Evolutionary conservation across 1,140 invertebrate species (phyloP).

Genomic region (Ceratosolen fusciceps): DNA sequence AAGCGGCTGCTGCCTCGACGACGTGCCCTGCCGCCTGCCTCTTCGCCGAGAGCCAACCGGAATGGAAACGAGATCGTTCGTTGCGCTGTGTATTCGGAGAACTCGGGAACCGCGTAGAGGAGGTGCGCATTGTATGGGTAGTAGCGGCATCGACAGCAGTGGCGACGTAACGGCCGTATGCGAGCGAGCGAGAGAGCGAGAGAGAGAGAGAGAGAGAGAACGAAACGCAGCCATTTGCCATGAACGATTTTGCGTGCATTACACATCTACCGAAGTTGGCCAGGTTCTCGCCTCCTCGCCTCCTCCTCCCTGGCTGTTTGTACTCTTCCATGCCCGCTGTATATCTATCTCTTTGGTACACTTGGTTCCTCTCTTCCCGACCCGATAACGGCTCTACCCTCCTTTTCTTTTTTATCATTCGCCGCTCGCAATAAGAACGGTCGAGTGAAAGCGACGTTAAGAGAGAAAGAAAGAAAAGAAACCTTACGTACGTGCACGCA

Average conservation of each 20-base stretch:
- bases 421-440: neutral
- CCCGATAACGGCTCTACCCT: neutral
- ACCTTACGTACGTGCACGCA: too few relatives aligned
- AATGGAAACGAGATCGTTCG: too few relatives aligned
- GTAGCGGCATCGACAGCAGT: neutral
- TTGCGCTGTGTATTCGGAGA: too few relatives aligned
- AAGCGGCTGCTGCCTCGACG: too few relatives aligned
- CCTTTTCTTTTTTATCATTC: neutral
- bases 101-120: too few relatives aligned
- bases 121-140: neutral
- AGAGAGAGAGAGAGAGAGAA: conserved; percentile 25
- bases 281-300: conserved; percentile 20
- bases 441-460: too few relatives aligned
- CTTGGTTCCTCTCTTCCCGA: neutral
- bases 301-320: neutral
- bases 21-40: too few relatives aligned
- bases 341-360: neutral
- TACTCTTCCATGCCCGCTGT: neutral
- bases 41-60: too few relatives aligned
- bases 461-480: too few relatives aligned
- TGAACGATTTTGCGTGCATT: conserved; percentile 40
- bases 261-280: conserved; percentile 23
- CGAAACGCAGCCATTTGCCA: conserved; percentile 42
- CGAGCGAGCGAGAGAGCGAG: conserved; percentile 33
- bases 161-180: conserved; percentile 14